Conservation (phyloP, 2,113 vertebrate species). For the Python bivittatus region DNA sequence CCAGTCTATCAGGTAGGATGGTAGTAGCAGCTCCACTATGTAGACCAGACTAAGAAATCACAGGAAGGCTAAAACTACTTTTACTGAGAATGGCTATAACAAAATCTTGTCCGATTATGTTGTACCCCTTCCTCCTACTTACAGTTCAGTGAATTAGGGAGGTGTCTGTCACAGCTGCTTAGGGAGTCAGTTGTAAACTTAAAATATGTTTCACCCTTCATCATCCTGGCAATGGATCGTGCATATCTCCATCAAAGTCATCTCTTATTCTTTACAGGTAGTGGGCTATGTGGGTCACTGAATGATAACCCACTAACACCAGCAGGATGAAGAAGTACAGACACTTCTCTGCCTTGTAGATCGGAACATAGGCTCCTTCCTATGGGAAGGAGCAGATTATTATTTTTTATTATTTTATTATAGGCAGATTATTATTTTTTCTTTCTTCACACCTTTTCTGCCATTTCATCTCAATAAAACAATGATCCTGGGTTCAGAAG, state of each 20-base stretch:
- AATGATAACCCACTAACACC: not conserved
- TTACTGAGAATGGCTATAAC: not conserved
- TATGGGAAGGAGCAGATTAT: not conserved
- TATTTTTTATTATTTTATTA: no score
- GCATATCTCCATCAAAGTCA: not conserved
- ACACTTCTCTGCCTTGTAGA: not conserved
- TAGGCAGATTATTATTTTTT: not conserved
- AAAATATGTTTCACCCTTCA: not conserved
- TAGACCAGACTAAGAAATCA: not conserved
- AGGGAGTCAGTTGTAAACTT: not conserved
- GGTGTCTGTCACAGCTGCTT: not conserved
- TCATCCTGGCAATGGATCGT: not conserved
- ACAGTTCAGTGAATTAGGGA: not conserved
- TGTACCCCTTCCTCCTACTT: not conserved
- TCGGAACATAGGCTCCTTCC: not conserved
- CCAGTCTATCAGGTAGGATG: not conserved
- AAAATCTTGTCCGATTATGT: not conserved
- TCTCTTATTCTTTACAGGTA: not conserved
- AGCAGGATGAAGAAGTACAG: not conserved
- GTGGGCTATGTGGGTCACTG: not conserved
- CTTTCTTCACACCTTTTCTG: not conserved
- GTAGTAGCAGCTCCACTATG: not conserved
- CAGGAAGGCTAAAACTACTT: not conserved
- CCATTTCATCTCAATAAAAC: not conserved
- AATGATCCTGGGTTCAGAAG: not conserved